phyloP scores from a whole-genome alignment of 2,888 invertebrate species.

The Dasypogon diadema region DNA sequence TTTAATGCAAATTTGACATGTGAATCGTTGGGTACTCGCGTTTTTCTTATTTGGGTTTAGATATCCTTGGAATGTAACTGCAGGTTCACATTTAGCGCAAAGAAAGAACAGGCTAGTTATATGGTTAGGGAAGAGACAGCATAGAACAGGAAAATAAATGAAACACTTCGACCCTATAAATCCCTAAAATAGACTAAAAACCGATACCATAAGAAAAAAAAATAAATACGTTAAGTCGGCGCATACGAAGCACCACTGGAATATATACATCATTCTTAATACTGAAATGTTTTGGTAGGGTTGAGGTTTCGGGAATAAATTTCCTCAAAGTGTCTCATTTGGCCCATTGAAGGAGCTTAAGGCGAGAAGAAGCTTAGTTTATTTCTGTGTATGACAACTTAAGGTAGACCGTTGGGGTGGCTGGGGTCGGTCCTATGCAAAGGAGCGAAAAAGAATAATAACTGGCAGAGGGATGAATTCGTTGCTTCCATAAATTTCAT shows the following conservation, averaged over 20 bases:
- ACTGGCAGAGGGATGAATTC: slow-evolving; percentile 4
- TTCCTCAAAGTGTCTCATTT: slow-evolving; percentile 50
- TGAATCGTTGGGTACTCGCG: background rate
- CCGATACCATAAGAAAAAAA: slow-evolving; percentile 33
- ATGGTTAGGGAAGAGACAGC: too few relatives aligned
- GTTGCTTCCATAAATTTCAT: slow-evolving; percentile 46
- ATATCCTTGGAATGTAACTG: background rate
- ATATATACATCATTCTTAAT: slow-evolving; percentile 40
- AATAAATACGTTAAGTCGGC: background rate
- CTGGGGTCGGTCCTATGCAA: background rate
- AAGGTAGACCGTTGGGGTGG: background rate
- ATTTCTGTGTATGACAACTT: slow-evolving; percentile 15
- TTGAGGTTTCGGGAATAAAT: slow-evolving; percentile 39
- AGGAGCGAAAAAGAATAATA: slow-evolving; percentile 2
- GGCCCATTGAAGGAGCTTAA: slow-evolving; percentile 46
- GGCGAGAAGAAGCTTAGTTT: slow-evolving; percentile 40
- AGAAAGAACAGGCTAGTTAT: slow-evolving; percentile 5
- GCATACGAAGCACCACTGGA: background rate
- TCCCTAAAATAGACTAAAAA: slow-evolving; percentile 46
- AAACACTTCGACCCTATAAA: slow-evolving; percentile 43
- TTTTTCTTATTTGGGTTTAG: slow-evolving; percentile 20
- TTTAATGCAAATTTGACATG: slow-evolving; percentile 39
- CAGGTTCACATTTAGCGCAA: background rate
- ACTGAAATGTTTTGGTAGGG: slow-evolving; percentile 32
- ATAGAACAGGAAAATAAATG: slow-evolving; percentile 4